Percentiles rank a stretch among this genome's conserved stretches.
phyloP scores from a whole-genome alignment of 2,888 invertebrate genomes.

The Lobophora halterata region DNA sequence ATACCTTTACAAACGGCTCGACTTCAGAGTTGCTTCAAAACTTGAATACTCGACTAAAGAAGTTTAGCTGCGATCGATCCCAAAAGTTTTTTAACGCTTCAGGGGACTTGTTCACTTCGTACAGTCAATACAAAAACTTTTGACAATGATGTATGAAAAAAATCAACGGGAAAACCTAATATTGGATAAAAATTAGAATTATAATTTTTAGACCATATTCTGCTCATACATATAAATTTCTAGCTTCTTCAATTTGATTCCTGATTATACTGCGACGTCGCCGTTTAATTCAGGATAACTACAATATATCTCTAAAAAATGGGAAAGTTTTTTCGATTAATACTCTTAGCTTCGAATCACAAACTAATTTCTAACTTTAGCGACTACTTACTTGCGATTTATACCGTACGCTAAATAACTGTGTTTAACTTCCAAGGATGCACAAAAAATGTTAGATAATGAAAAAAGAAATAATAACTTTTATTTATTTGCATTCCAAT shows the following conservation, averaged over 20 bases:
- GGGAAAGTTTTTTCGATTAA: constrained; percentile 27
- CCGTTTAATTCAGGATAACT: constrained; percentile 33
- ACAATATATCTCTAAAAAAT: constrained; percentile 26
- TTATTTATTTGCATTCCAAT: no score
- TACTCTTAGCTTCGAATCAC: constrained; percentile 26
- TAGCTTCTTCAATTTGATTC: constrained; percentile 30
- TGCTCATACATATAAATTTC: constrained; percentile 22
- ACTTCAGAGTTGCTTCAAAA: constrained; percentile 38
- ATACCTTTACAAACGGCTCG: constrained; percentile 41
- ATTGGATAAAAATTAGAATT: no score
- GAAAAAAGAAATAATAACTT: no score
- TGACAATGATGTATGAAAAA: no score
- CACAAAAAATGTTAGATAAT: no score
- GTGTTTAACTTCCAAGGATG: constrained; percentile 4
- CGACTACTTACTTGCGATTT: constrained; percentile 20
- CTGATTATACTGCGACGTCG: constrained; percentile 35
- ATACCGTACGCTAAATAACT: constrained; percentile 16
- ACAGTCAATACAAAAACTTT: no score
- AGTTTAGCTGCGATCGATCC: constrained; percentile 38
- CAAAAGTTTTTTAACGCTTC: constrained; percentile 37
- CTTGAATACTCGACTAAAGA: constrained; percentile 53
- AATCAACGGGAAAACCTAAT: no score
- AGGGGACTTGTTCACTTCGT: constrained; percentile 20
- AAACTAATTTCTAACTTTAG: constrained; percentile 25
- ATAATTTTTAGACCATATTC: constrained; percentile 5